Evolutionary conservation across 2,797 vertebrate genomes (phyloP).

Genomic region (Melanotaenia pygmaea): DNA sequence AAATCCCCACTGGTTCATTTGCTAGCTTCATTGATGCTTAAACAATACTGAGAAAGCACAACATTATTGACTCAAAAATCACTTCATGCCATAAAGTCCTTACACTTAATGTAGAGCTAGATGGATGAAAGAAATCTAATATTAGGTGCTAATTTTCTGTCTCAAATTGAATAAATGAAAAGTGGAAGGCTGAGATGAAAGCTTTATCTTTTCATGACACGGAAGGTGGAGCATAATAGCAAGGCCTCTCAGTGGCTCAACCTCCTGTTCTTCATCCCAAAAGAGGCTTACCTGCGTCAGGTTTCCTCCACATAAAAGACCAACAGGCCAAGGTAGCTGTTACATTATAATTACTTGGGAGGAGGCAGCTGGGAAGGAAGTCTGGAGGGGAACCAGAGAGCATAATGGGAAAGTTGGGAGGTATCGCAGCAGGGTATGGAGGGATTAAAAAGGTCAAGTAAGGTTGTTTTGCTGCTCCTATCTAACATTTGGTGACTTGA

Average conservation of each 20-base stretch:
- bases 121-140: background rate
- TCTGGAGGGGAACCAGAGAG: constrained; percentile 55
- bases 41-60: too few species aligned
- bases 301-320: constrained; percentile 80
- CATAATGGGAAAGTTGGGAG: constrained; percentile 53
- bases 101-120: background rate
- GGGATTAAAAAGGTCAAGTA: constrained; percentile 55
- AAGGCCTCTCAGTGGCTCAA: constrained; percentile 26
- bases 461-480: constrained; percentile 30
- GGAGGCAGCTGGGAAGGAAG: constrained; percentile 57
- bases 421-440: constrained; percentile 3
- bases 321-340: constrained; percentile 77
- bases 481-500: constrained; percentile 26
- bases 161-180: background rate
- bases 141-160: background rate
- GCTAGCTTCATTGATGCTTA: too few species aligned
- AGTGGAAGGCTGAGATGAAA: constrained; percentile 43
- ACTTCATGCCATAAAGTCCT: too few species aligned
- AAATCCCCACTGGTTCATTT: too few species aligned
- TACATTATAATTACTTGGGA: constrained; percentile 77
- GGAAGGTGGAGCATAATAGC: constrained; percentile 40
- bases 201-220: constrained; percentile 75
- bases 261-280: constrained; percentile 39
- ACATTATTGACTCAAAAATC: too few species aligned
- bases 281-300: constrained; percentile 74